Evolutionary conservation across 1,140 invertebrate species (phyloP), one percentile per base, ranked within the genome.

Genomic region (Pectinophora gossypiella): DNA sequence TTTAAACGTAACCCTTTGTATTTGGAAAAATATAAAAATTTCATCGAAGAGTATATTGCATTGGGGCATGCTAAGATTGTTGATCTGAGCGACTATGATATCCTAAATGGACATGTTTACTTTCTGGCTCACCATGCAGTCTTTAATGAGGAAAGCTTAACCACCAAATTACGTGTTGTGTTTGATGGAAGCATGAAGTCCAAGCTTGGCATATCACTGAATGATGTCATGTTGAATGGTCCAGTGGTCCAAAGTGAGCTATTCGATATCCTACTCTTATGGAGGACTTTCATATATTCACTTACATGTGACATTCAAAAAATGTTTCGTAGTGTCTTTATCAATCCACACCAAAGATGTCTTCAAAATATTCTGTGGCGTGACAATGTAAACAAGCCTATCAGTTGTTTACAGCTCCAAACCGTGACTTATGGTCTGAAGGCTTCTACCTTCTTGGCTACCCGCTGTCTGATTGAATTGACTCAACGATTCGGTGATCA

Each of bases 91-190:
- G 2, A 47, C 3, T 45, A 57, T 19, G 23, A 53, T 15, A 1
- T 42, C 13, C 12, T 3, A 4, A 43, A 40, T 19, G n/a, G 38
- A 4, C 13, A 40, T 23, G 36, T 51, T n/a, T 61, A 55, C 40
- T 73, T 63, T 45, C 27, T 76, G n/a, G 53, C 60, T 5, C 70
- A 82, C 55, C 72, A 76, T 49, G 40, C 59, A 10, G 63, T 83
- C 0, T 23, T 68, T 2, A 57, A 57, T 12, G 55, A 64, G 18
- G 47, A 35, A 0, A 72, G 56, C n/a, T 54, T 45, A 12, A 73
- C 67, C 1, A 75, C 80, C 0, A 72, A 72, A 45, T 19, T 77
- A 0, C 40, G 80, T 18, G 73, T 84, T 6, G 82, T 87, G 0
- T 85, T 84, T 54, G 65, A 82, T 48, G 73, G 60, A 18, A 66